These are phyloP conservation scores for Smutsia temminckii DNA, from an alignment of 2,797 vertebrate species.

Conservation along the genomic window DNA sequence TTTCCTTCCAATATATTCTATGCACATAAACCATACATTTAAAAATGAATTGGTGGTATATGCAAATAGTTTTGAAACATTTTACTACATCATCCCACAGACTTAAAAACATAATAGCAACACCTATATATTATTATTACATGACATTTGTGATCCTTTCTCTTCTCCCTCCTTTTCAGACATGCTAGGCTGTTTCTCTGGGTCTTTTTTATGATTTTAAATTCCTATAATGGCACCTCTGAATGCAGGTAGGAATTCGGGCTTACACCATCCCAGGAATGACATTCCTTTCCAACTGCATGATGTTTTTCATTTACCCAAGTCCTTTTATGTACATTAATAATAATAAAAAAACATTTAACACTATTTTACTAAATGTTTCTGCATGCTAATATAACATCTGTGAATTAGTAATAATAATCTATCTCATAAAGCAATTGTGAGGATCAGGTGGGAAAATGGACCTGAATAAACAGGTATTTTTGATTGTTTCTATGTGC, in stretches of 20 bases:
- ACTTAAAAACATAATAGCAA: background rate
- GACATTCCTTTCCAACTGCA: background rate
- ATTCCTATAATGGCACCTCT: slow-evolving; percentile 12
- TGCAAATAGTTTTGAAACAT: slow-evolving; percentile 14
- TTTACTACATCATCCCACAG: background rate
- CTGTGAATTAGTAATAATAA: slow-evolving; percentile 38
- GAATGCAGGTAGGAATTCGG: slow-evolving; percentile 16
- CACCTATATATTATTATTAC: background rate
- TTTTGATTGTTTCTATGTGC: background rate
- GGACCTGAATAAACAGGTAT: background rate
- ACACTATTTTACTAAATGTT: slow-evolving; percentile 52
- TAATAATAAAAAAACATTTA: slow-evolving; percentile 31
- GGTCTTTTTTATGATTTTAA: slow-evolving; percentile 11
- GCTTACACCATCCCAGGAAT: background rate
- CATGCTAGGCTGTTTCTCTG: background rate
- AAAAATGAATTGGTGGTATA: background rate
- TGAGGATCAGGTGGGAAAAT: slow-evolving; percentile 32
- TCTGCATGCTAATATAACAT: slow-evolving; percentile 22
- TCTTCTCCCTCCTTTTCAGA: background rate
- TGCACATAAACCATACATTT: background rate
- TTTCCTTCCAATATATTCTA: background rate
- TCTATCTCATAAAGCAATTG: slow-evolving; percentile 30
- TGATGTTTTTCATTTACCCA: slow-evolving; percentile 7
- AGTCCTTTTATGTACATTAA: slow-evolving; percentile 43
- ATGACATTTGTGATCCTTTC: background rate